These are phyloP conservation scores for Oegoconia quadripuncta DNA, from an alignment of 2,888 invertebrate genomes.

Conservation along the genomic window DNA sequence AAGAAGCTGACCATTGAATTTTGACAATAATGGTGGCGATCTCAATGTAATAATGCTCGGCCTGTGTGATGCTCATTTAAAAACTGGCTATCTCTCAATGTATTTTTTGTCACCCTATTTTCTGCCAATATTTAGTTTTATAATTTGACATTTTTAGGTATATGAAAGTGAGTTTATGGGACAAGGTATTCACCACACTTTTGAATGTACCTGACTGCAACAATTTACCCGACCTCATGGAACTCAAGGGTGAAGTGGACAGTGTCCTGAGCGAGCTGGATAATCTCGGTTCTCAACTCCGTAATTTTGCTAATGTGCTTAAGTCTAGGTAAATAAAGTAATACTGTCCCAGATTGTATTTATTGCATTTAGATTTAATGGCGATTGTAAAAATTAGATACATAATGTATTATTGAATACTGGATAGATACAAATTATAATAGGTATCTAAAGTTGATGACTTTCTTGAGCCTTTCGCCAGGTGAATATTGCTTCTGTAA, in stretches of 20 bases:
- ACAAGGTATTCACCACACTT: conserved; percentile 87
- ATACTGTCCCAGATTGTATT: conserved; percentile 55
- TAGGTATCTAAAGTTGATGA: conserved; percentile 43
- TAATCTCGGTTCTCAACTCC: conserved; percentile 57
- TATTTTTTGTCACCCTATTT: neutral
- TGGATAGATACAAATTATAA: conserved; percentile 46
- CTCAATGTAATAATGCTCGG: too few relatives aligned
- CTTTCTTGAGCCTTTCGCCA: conserved; percentile 44
- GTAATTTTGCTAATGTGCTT: conserved; percentile 75
- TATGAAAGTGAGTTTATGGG: conserved; percentile 86
- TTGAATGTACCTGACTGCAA: conserved; percentile 90
- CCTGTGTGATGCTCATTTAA: too few relatives aligned
- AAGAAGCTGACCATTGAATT: neutral
- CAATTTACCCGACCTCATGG: conserved; percentile 84
- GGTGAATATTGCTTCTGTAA: conserved; percentile 42
- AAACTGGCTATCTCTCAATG: too few relatives aligned
- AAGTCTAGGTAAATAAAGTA: conserved; percentile 68
- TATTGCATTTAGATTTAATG: conserved; percentile 74
- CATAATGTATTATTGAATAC: conserved; percentile 46
- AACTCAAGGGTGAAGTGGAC: conserved; percentile 72
- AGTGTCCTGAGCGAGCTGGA: conserved; percentile 54
- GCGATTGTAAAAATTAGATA: conserved; percentile 68
- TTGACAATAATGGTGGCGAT: too few relatives aligned
- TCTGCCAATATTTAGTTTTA: neutral
- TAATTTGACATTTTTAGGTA: conserved; percentile 71